These are phyloP conservation scores for Amblyornis subalaris DNA, from an alignment of 2,113 vertebrate species.

Conservation along the genomic window DNA sequence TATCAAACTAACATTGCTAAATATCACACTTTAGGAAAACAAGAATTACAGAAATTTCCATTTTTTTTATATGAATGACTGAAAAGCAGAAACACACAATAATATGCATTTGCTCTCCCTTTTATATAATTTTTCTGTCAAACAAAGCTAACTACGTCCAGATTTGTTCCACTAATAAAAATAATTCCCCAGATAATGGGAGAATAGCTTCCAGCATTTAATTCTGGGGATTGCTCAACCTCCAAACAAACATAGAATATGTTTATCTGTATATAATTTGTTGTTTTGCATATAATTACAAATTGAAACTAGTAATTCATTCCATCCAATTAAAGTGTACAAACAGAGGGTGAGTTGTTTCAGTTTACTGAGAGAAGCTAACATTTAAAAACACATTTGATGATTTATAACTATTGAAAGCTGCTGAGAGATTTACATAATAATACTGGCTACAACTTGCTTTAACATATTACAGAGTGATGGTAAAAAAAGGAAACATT, in stretches of 20 bases:
- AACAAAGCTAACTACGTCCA: not conserved
- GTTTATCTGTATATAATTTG: not conserved
- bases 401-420: not conserved
- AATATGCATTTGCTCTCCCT: not conserved
- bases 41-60: not conserved
- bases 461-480: not conserved
- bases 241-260: not conserved
- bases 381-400: not conserved
- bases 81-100: not conserved
- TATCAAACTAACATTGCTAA: not conserved
- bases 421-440: not conserved
- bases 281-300: not conserved
- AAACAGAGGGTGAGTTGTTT: not conserved
- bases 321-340: not conserved
- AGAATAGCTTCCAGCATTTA: not conserved
- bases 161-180: constrained; percentile 47
- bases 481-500: not conserved
- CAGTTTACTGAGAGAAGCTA: not conserved
- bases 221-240: not conserved
- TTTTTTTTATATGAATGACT: not conserved
- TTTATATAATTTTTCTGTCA: not conserved
- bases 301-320: not conserved
- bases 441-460: not conserved
- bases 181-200: constrained; percentile 3
- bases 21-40: not conserved